Conservation (phyloP, 2,888 invertebrate genomes). For the Acholoe squamosa region DNA sequence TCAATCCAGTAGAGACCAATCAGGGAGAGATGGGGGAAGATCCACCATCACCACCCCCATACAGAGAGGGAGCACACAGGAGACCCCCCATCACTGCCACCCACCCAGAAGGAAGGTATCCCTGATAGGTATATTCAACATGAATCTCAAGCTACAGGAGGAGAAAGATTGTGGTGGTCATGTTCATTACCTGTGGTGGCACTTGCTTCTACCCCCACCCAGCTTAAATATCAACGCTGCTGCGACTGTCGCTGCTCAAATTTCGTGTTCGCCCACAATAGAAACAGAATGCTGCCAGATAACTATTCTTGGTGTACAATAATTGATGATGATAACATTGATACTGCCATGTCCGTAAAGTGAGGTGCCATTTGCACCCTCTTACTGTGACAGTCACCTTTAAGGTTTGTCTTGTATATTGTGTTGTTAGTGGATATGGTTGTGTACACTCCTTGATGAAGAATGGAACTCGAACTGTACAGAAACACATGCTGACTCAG, state of each 20-base stretch:
- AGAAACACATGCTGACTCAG: background rate
- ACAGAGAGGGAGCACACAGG: no score
- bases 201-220: background rate
- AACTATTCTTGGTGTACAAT: background rate
- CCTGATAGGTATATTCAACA: no score
- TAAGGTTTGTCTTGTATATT: background rate
- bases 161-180: no score
- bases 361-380: no score
- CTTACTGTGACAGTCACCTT: background rate
- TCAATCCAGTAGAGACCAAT: no score
- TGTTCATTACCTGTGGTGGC: background rate
- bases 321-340: background rate
- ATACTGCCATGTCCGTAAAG: constrained; percentile 24
- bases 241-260: constrained; percentile 33
- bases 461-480: background rate
- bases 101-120: no score
- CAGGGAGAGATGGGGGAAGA: no score
- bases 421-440: constrained; percentile 26
- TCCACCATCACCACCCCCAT: no score
- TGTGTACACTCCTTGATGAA: background rate
- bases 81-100: no score
- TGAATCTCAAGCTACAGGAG: no score
- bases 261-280: background rate
- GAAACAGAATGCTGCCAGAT: constrained; percentile 31
- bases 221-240: background rate